Evolutionary conservation across 2,113 vertebrate species (phyloP), one percentile per base, ranked within the genome.

Genomic region (Callionymus lyra): DNA sequence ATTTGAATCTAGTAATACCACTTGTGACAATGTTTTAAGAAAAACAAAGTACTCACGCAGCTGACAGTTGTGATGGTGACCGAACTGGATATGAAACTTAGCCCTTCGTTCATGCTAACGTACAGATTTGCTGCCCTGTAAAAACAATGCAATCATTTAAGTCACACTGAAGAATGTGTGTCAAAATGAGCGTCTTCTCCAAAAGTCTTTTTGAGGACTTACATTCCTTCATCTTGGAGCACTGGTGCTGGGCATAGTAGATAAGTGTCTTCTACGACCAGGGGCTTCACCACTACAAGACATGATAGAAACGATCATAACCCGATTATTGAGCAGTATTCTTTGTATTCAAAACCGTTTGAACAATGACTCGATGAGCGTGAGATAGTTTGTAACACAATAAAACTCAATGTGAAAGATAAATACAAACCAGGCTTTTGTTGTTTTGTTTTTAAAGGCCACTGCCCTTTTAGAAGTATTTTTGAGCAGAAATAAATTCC

Each of bases 51-150:
- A 88, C 95, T 97, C 80, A 98, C 94, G 47, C 94, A 99, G 73
- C 92, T 87, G 1, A 91, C 90, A 54, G 92, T 95, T 61, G 90
- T 93, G 70, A 99, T 98, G 71, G 93, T 98, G 73, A 99, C 94
- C 0, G 90, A 98, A 34, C 94, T 99, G 39, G 93, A 97, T 84
- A 99, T 96, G 82, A 98, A 99, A 59, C 92, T 98, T 50, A 98
- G 82, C 1, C 95, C 95, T 10, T 99, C 92, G 0, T 98, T 99
- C 94, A 99, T 95, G 52, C 94, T 98, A 81, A 99, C 95, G 16
- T 95, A 92, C 31, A 99, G 90, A 16, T 92, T 91, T 2, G 93
- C 95, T 18, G 75, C 71, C 79, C 85, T 87, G 60, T 14, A 67
- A 56, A 31, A 53, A 11, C 44, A 41, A 41, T 39, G 32, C 10